phyloP scores from a whole-genome alignment of 1,140 invertebrate genomes.

The Dendrolimus punctatus region DNA sequence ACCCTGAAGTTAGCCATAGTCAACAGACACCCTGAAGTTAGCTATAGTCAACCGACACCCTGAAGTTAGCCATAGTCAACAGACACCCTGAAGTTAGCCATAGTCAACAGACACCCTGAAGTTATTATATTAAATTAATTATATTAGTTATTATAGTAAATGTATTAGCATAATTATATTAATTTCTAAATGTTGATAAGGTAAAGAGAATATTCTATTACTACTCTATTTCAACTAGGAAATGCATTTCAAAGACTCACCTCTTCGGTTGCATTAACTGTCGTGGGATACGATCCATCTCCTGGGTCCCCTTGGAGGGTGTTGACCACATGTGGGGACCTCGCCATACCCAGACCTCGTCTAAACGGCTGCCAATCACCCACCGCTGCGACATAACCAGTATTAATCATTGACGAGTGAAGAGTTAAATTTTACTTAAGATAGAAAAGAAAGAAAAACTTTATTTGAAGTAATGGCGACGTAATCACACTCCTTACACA shows the following conservation, averaged over 20 bases:
- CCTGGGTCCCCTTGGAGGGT: conserved; percentile 13
- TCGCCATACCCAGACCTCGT: conserved; percentile 28
- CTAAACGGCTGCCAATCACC: conserved; percentile 20
- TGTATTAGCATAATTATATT: neutral
- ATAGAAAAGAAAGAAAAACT: conserved; percentile 1
- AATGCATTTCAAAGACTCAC: conserved; percentile 5
- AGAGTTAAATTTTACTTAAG: neutral
- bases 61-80: too few relatives aligned
- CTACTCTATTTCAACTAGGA: neutral
- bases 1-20: too few relatives aligned
- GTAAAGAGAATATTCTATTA: neutral
- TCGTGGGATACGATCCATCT: conserved; percentile 2
- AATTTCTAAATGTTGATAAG: neutral
- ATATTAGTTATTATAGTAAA: too few relatives aligned
- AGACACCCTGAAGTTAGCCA: too few relatives aligned
- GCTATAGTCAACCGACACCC: too few relatives aligned
- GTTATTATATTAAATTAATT: too few relatives aligned
- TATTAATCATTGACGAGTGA: neutral
- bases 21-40: too few relatives aligned
- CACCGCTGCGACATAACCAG: conserved; percentile 2
- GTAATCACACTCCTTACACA: too few relatives aligned
- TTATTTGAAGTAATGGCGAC: neutral
- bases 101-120: too few relatives aligned
- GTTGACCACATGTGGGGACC: conserved; percentile 16
- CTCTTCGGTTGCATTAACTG: conserved; percentile 11